Percentiles rank a stretch among this genome's conserved stretches.
Evolutionary conservation across 2,113 vertebrate genomes (phyloP).

Genomic region (Prietella phreatophila): DNA sequence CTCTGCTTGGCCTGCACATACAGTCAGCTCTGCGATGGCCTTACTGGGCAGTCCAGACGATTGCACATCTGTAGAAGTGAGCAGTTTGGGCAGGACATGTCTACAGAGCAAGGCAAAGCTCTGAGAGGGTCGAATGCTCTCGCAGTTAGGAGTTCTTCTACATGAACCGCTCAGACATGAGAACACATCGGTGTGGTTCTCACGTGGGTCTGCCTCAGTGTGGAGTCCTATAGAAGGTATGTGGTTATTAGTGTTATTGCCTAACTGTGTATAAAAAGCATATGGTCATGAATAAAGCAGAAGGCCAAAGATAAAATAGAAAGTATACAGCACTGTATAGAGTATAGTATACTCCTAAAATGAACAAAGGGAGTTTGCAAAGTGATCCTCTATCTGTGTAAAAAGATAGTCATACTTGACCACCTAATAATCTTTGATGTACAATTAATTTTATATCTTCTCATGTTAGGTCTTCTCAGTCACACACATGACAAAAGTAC

Average conservation of each 20-base stretch:
- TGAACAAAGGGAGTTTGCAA: neutral
- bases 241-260: neutral
- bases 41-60: constrained; percentile 40
- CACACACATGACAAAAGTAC: neutral
- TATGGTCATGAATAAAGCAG: neutral
- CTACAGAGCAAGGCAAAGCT: constrained; percentile 73
- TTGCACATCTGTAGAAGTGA: constrained; percentile 62
- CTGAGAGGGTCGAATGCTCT: constrained; percentile 67
- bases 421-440: neutral
- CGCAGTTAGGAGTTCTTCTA: constrained; percentile 66
- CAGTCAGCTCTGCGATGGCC: constrained; percentile 61
- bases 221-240: constrained; percentile 63
- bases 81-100: constrained; percentile 71
- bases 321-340: neutral
- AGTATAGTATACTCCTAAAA: too few species aligned
- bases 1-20: constrained; percentile 53
- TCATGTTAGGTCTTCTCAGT: neutral
- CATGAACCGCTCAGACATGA: constrained; percentile 76
- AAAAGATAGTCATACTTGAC: neutral
- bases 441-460: neutral
- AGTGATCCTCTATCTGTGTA: neutral
- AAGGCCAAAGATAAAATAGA: neutral
- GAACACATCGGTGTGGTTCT: constrained; percentile 72
- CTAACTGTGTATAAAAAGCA: neutral
- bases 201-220: constrained; percentile 25